Base-by-base conservation (phyloP, 2,797 vertebrate genomes). In the Prunella strophiata region DNA sequence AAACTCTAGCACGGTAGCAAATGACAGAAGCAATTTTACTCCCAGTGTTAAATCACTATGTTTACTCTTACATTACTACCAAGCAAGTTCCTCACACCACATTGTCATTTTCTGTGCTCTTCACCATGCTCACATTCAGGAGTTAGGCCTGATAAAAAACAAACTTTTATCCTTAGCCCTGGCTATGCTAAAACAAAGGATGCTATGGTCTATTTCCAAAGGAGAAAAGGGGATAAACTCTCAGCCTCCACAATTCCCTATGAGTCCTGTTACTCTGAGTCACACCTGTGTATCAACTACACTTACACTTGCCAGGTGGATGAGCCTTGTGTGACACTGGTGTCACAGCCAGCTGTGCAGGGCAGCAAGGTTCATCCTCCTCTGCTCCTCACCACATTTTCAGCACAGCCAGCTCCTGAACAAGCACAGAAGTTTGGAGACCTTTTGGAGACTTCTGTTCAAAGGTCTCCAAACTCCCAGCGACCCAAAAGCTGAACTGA, bases 321-420 rank as follows among this genome's bases (percentile, higher is more conserved):
- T 0, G 10, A 47, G 45, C 25, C 68, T 74, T 32, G 27, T 30
- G n/a, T 23, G 25, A 51, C 48, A 38, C 0, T 0, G 17, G 22
- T 16, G 29, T 36, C 71, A 21, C 8, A 0, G 9, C 43, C 3
- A 5, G 30, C 61, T 51, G 66, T 22, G 70, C 7, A 1, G 20
- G 10, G 62, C 59, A 79, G 75, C 57, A 26, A 59, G 34, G 32
- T 4, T 34, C 63, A 75, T 30, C 58, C 58, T 75, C 32, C 78
- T 65, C 88, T 45, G 73, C 58, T 66, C 73, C 32, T 47, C 43
- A 38, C 13, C 73, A 5, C 73, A 9, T 34, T 76, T 79, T 55
- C 23, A 80, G 68, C 45, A 29, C 0, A 80, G 43, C 11, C 36
- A 66, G 30, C 27, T 92, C 59, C 77, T 34, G 42, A 89, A 70